These are phyloP conservation scores for Tenthredo scrophulariae DNA, from an alignment of 2,888 invertebrate genomes.

Conservation along the genomic window DNA sequence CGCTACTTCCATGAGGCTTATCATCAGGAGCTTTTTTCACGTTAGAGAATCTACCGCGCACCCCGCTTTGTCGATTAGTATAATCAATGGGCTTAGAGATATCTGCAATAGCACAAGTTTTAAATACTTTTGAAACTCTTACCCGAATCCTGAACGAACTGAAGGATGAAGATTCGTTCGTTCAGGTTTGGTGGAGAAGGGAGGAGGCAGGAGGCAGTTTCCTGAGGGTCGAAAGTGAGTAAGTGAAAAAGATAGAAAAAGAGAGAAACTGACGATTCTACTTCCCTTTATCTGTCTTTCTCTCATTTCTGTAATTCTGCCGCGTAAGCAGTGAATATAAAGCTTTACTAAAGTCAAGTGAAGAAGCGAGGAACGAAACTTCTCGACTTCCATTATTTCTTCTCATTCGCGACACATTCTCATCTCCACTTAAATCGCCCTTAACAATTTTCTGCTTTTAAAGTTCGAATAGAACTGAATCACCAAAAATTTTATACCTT, in stretches of 20 bases:
- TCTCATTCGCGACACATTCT: not conserved
- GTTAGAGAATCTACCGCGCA: not conserved
- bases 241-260: constrained; percentile 9
- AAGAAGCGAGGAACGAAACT: not conserved
- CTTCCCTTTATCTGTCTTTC: constrained; percentile 19
- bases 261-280: not conserved
- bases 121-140: constrained; percentile 32
- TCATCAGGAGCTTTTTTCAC: not conserved
- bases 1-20: not conserved
- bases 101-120: constrained; percentile 30
- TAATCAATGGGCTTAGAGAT: constrained; percentile 28
- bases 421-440: not conserved
- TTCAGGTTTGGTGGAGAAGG: not conserved
- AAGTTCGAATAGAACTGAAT: not conserved
- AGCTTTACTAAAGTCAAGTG: constrained; percentile 50
- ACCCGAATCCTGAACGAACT: not conserved
- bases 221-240: not conserved
- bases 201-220: not conserved
- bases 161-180: constrained; percentile 2
- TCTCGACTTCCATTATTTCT: not conserved
- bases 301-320: constrained; percentile 57
- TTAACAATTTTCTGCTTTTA: not conserved
- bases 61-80: constrained; percentile 15
- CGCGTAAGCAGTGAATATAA: constrained; percentile 62
- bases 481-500: not conserved